A percentile compares a stretch with the other conserved stretches of the same genome.
Conservation (phyloP, 2,888 invertebrate genomes). For the Hypolimnas misippus region DNA sequence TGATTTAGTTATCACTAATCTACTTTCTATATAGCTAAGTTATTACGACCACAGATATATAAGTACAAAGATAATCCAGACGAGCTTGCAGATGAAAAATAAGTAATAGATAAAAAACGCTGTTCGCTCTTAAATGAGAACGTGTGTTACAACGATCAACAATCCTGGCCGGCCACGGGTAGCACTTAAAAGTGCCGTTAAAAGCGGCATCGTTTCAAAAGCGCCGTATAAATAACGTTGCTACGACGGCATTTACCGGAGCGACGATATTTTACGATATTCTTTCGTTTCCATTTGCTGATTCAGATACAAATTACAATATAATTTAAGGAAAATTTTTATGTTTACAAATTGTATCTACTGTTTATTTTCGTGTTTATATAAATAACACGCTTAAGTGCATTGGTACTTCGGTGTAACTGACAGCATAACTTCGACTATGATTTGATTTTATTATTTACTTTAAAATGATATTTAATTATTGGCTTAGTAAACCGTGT, state of each 20-base stretch:
- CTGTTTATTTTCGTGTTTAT: background rate
- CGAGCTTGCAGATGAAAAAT: constrained; percentile 4
- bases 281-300: constrained; percentile 61
- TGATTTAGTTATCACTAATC: no score
- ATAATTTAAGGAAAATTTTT: constrained; percentile 11
- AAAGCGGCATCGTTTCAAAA: constrained; percentile 76
- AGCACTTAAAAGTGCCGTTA: constrained; percentile 80
- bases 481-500: no score
- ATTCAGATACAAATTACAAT: constrained; percentile 27
- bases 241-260: constrained; percentile 69
- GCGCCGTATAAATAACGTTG: constrained; percentile 77
- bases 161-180: constrained; percentile 57
- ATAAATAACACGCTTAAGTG: background rate
- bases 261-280: constrained; percentile 73
- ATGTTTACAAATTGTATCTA: constrained; percentile 9
- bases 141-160: constrained; percentile 52
- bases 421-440: no score
- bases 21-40: no score
- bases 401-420: background rate
- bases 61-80: background rate
- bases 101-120: constrained; percentile 27
- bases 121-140: constrained; percentile 37
- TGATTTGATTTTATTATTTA: background rate
- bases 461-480: no score
- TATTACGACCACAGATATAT: no score